Percentiles rank a stretch among this genome's conserved stretches.
These are phyloP conservation scores for Argyra leucocephala DNA, from an alignment of 2,888 invertebrate genomes.

Conservation along the genomic window DNA sequence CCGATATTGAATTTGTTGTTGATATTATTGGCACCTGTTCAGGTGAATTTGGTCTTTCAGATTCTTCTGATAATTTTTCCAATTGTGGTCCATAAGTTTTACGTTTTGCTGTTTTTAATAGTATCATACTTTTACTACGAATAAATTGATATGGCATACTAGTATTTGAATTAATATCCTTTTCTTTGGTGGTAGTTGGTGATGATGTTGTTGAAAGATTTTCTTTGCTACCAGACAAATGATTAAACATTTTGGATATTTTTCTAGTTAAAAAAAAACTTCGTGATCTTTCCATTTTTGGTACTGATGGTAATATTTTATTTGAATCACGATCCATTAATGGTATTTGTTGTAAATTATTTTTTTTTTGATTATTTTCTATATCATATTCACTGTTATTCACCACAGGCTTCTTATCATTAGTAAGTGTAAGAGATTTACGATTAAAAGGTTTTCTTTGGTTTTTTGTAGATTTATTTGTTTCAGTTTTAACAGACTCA, in stretches of 20 bases:
- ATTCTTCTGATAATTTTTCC: constrained; percentile 41
- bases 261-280: constrained; percentile 40
- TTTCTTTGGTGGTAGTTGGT: constrained; percentile 22
- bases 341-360: not conserved
- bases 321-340: not conserved
- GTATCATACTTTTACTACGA: constrained; percentile 41
- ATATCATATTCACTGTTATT: not conserved
- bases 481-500: not conserved
- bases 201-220: constrained; percentile 32
- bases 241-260: constrained; percentile 37
- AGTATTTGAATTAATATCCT: constrained; percentile 18
- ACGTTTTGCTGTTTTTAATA: constrained; percentile 37
- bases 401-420: not conserved
- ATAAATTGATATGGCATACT: constrained; percentile 34
- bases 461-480: not conserved
- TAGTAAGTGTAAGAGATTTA: not conserved
- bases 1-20: constrained; percentile 24
- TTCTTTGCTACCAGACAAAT: constrained; percentile 41
- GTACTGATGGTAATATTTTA: not conserved
- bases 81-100: constrained; percentile 40
- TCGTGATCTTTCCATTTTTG: constrained; percentile 39
- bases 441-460: not conserved
- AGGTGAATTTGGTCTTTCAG: constrained; percentile 33
- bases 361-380: too few relatives aligned
- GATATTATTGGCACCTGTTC: constrained; percentile 31